These are phyloP conservation scores for Philopedon plagiatum DNA, from an alignment of 2,888 invertebrate species.

Conservation along the genomic window DNA sequence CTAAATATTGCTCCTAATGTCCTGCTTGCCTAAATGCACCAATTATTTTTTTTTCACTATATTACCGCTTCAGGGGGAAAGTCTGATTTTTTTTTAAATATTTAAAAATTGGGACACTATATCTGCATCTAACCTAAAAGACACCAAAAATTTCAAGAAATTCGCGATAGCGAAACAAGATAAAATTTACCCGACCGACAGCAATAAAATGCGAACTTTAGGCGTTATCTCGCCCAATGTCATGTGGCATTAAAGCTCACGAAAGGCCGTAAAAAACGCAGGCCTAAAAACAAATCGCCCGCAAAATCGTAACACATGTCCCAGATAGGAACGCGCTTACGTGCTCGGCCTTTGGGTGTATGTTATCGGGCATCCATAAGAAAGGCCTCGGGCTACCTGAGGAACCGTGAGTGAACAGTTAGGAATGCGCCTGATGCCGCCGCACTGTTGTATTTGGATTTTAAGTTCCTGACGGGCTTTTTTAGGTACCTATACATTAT, in stretches of 20 bases:
- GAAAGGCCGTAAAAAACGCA: constrained; percentile 34
- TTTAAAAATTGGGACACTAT: too few species aligned
- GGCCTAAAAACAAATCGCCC: constrained; percentile 42
- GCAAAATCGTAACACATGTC: constrained; percentile 48
- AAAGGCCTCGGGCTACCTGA: constrained; percentile 10
- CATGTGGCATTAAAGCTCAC: constrained; percentile 32
- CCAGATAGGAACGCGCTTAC: constrained; percentile 45
- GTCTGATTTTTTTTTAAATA: too few species aligned
- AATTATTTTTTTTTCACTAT: too few species aligned
- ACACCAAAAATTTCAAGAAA: not conserved
- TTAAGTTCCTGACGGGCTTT: constrained; percentile 25
- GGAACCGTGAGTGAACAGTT: constrained; percentile 46
- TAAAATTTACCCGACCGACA: not conserved
- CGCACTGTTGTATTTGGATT: constrained; percentile 38
- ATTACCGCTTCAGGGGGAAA: too few species aligned
- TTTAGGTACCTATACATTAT: too few species aligned
- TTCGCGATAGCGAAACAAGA: not conserved
- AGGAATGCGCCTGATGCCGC: constrained; percentile 45
- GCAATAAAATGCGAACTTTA: not conserved
- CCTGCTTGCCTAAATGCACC: too few species aligned
- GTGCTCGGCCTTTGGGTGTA: constrained; percentile 44
- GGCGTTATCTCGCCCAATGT: constrained; percentile 8
- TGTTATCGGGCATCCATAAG: constrained; percentile 46
- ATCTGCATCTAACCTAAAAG: not conserved
- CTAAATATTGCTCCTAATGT: too few species aligned